A percentile compares a stretch with the other conserved stretches of the same genome.
phyloP scores from a whole-genome alignment of 2,888 invertebrate genomes.

The Harmothoe impar region DNA sequence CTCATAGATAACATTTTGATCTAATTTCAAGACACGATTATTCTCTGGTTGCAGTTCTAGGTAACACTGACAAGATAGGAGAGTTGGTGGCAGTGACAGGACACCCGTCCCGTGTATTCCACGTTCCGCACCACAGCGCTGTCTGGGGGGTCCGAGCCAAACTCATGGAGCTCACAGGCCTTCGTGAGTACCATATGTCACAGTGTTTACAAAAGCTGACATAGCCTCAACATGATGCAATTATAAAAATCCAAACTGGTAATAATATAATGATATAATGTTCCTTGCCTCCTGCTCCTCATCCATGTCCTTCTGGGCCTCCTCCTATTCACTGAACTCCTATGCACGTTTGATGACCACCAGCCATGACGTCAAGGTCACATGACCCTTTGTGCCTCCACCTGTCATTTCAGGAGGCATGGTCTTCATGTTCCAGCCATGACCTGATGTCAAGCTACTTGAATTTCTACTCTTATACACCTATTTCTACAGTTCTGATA shows the following conservation, averaged over 20 bases:
- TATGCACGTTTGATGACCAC: not conserved
- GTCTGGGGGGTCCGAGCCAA: not conserved
- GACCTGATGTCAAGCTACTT: slow-evolving; percentile 16
- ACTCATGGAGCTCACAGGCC: not conserved
- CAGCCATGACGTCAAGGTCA: not conserved
- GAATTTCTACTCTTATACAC: no score
- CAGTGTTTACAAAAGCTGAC: no score
- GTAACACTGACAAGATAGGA: not conserved
- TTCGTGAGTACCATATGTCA: not conserved
- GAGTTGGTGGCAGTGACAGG: slow-evolving; percentile 9
- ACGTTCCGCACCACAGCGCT: not conserved
- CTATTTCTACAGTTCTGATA: no score
- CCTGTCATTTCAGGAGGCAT: not conserved
- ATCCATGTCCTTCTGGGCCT: not conserved
- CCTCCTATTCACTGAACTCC: not conserved
- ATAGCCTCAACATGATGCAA: no score
- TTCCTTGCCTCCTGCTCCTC: slow-evolving; percentile 8
- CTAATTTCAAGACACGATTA: no score
- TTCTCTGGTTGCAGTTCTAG: not conserved
- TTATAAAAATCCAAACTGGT: no score
- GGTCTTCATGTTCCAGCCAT: not conserved
- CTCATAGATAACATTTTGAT: no score
- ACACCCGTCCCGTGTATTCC: not conserved
- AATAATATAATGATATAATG: no score
- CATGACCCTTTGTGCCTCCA: not conserved